phyloP scores from a whole-genome alignment of 1,140 invertebrate species.

The Zaprionus vittiger region DNA sequence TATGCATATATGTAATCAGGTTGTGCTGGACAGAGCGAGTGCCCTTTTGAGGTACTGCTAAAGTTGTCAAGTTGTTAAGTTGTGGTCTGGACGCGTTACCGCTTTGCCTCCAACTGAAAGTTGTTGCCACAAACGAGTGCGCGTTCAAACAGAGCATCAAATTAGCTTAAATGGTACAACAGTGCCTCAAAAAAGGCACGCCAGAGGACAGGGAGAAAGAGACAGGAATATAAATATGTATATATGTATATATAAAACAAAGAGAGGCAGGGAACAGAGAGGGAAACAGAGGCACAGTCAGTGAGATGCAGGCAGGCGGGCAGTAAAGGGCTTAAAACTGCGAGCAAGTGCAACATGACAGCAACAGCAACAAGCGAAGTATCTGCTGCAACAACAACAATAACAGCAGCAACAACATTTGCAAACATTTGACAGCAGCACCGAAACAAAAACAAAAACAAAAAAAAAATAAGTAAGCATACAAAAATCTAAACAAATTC shows the following conservation, averaged over 20 bases:
- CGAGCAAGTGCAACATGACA: slow-evolving; percentile 31
- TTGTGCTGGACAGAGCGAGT: neutral
- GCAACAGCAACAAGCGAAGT: neutral
- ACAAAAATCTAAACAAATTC: slow-evolving; percentile 18
- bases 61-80: neutral
- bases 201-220: no score
- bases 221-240: neutral
- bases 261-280: neutral
- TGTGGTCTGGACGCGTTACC: neutral
- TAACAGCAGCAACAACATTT: slow-evolving; percentile 6
- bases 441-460: neutral
- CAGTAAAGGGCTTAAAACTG: slow-evolving; percentile 10
- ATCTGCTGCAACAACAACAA: neutral
- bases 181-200: slow-evolving; percentile 18
- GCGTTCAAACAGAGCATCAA: slow-evolving; percentile 3
- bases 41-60: neutral
- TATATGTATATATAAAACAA: neutral
- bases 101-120: neutral
- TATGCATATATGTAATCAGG: neutral
- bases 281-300: neutral
- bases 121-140: neutral
- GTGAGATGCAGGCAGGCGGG: neutral
- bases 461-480: neutral
- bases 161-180: slow-evolving; percentile 29
- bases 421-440: slow-evolving; percentile 11